These are phyloP conservation scores for Bombus affinis DNA, from an alignment of 1,140 invertebrate genomes.

Conservation along the genomic window DNA sequence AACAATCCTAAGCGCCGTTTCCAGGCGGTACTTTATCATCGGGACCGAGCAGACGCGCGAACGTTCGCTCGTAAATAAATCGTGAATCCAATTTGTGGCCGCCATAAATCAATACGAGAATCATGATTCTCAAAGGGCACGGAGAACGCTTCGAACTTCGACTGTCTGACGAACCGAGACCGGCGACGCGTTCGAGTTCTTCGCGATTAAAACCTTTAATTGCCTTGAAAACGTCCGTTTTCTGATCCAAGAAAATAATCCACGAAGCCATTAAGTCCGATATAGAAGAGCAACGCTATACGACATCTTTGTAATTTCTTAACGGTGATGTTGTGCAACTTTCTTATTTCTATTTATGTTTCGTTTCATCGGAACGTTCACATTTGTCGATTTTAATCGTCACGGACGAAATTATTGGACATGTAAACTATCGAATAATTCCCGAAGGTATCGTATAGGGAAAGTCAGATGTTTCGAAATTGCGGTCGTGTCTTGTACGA, in stretches of 20 bases:
- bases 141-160: slow-evolving; percentile 33
- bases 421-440: neutral
- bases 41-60: slow-evolving; percentile 10
- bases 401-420: neutral
- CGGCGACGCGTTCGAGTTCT: neutral
- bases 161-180: slow-evolving; percentile 19
- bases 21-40: slow-evolving; percentile 41
- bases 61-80: slow-evolving; percentile 53
- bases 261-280: neutral
- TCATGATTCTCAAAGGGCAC: slow-evolving; percentile 48
- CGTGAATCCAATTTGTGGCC: slow-evolving; percentile 56
- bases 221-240: neutral
- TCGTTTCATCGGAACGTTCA: neutral
- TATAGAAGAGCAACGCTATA: no score
- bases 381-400: neutral
- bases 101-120: slow-evolving; percentile 56
- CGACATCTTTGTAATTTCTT: no score
- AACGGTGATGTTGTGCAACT: no score
- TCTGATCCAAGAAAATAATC: neutral
- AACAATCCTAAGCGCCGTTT: slow-evolving; percentile 46
- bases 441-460: neutral
- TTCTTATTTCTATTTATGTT: no score
- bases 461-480: neutral
- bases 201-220: slow-evolving; percentile 10
- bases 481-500: neutral